Percentiles rank a stretch among this genome's conserved stretches.
Conservation (phyloP, 2,797 vertebrate genomes). For the Halcyon leucocephala region DNA sequence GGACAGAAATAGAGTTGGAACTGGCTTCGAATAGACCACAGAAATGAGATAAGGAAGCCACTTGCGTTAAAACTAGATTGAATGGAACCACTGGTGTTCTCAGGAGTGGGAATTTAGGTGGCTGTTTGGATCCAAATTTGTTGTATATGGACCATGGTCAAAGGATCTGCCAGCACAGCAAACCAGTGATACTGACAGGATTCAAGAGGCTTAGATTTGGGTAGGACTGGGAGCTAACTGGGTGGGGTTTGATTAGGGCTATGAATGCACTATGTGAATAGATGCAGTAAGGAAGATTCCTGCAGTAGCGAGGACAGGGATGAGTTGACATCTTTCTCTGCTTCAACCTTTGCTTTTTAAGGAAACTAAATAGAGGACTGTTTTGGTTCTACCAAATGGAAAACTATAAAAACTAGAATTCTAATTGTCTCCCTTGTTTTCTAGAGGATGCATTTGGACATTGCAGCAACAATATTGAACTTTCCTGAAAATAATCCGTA, state of each 20-base stretch:
- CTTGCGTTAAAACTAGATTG: background rate
- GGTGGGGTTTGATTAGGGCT: background rate
- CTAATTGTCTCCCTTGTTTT: background rate
- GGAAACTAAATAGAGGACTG: background rate
- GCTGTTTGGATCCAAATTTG: background rate
- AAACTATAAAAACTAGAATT: background rate
- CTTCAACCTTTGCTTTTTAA: background rate
- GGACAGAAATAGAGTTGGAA: background rate
- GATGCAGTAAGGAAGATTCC: background rate
- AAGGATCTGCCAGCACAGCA: background rate
- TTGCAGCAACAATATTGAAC: background rate
- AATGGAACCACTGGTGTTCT: background rate
- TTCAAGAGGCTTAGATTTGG: background rate
- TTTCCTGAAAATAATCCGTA: background rate
- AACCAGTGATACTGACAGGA: background rate
- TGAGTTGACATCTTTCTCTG: background rate
- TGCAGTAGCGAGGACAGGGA: background rate
- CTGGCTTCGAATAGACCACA: background rate
- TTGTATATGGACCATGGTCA: background rate
- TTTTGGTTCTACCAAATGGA: background rate
- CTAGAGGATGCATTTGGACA: background rate
- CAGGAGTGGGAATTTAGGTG: background rate
- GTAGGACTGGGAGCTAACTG: background rate
- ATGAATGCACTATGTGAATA: background rate
- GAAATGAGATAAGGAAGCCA: background rate